These are phyloP conservation scores for Mohoua ochrocephala DNA, from an alignment of 2,113 vertebrate genomes.

Conservation along the genomic window DNA sequence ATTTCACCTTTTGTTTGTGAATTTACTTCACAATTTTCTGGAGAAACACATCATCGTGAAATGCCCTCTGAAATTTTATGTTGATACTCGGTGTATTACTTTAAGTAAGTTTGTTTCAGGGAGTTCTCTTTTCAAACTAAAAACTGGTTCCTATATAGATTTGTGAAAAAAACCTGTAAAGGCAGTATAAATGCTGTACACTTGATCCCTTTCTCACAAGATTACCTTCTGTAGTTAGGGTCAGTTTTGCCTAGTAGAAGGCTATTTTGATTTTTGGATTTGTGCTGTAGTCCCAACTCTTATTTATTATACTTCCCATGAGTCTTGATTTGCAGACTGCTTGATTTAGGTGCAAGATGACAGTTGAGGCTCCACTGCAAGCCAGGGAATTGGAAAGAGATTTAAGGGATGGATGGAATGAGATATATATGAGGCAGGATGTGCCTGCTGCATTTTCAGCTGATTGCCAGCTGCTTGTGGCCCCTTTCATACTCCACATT, in stretches of 20 bases:
- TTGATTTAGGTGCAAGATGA: background rate
- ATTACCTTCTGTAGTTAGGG: background rate
- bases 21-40: background rate
- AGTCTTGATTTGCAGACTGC: background rate
- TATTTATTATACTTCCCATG: background rate
- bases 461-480: background rate
- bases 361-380: background rate
- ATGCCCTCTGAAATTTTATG: background rate
- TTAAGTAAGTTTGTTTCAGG: background rate
- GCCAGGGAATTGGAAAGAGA: background rate
- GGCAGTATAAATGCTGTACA: background rate
- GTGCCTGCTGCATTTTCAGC: background rate
- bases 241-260: background rate
- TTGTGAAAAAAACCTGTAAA: background rate
- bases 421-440: background rate
- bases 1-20: background rate
- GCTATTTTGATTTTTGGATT: background rate
- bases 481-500: background rate
- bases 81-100: background rate
- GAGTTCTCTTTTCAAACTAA: background rate
- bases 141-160: background rate
- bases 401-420: background rate
- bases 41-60: accelerated
- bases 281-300: background rate
- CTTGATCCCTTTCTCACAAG: background rate